phyloP scores from a whole-genome alignment of 2,113 vertebrate genomes.

The Emberiza fucata region DNA sequence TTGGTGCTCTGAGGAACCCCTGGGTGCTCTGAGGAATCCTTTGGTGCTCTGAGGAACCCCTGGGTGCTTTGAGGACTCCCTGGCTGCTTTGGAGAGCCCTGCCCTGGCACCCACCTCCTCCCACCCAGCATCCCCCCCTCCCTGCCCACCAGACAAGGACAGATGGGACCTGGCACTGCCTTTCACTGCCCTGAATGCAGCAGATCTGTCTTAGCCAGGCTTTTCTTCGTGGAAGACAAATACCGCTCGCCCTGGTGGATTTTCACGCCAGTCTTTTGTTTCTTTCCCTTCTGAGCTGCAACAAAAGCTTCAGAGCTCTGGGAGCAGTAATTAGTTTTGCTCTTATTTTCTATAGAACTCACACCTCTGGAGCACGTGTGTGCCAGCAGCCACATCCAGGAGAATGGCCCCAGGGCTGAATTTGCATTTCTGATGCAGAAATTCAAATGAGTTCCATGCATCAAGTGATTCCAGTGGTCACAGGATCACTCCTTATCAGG shows the following conservation, averaged over 20 bases:
- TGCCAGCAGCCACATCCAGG: neutral
- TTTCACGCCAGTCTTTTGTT: neutral
- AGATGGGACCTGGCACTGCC: neutral
- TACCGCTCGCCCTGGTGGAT: accelerated
- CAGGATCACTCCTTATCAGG: neutral
- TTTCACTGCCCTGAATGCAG: neutral
- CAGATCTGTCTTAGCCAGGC: neutral
- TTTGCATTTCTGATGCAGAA: slow-evolving; percentile 33
- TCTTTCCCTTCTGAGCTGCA: neutral
- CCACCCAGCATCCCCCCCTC: neutral
- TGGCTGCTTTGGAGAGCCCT: too few species aligned
- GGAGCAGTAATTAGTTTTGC: neutral
- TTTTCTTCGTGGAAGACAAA: neutral
- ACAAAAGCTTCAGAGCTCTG: neutral
- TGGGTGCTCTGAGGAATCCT: too few species aligned
- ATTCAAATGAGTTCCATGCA: neutral
- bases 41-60: too few species aligned
- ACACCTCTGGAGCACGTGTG: neutral
- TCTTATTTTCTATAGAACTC: neutral
- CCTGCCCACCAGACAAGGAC: neutral
- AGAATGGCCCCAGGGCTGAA: neutral
- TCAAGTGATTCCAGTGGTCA: neutral
- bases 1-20: too few species aligned
- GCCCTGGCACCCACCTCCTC: neutral
- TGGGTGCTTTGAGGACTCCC: too few species aligned